A percentile compares a stretch with the other conserved stretches of the same genome.
Evolutionary conservation across 2,113 vertebrate species (phyloP).

Genomic region (Nyctibius bracteatus): DNA sequence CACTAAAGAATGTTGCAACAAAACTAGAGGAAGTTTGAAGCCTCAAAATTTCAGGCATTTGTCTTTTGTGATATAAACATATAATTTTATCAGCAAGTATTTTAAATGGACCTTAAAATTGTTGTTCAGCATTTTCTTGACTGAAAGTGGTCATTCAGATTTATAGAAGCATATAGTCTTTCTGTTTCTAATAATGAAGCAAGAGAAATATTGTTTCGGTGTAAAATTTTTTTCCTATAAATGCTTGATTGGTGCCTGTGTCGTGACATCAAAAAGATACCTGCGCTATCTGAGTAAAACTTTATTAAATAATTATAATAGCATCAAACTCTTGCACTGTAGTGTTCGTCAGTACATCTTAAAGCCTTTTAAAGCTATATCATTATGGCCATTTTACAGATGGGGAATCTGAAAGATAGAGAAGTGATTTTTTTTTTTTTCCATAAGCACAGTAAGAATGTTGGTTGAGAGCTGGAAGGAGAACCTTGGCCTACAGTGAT

Average conservation of each 20-base stretch:
- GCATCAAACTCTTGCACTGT: background rate
- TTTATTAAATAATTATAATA: background rate
- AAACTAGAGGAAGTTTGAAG: background rate
- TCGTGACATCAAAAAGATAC: background rate
- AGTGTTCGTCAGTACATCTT: background rate
- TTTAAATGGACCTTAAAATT: background rate
- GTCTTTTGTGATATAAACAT: background rate
- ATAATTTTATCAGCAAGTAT: background rate
- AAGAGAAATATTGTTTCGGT: background rate
- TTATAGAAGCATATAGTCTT: background rate
- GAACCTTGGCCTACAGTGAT: background rate
- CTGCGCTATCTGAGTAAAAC: background rate
- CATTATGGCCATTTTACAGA: background rate
- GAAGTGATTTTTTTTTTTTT: background rate
- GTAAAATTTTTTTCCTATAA: background rate
- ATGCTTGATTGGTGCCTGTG: background rate
- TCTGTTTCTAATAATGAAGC: background rate
- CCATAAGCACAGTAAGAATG: background rate
- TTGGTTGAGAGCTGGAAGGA: background rate
- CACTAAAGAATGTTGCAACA: background rate
- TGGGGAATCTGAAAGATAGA: background rate
- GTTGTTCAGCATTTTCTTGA: background rate
- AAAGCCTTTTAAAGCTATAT: background rate
- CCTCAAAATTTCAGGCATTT: background rate
- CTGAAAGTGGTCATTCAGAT: background rate